These are phyloP conservation scores for Ophiothrix spiculata DNA, from an alignment of 35 echinoderm and acorn worm species.

Conservation along the genomic window DNA sequence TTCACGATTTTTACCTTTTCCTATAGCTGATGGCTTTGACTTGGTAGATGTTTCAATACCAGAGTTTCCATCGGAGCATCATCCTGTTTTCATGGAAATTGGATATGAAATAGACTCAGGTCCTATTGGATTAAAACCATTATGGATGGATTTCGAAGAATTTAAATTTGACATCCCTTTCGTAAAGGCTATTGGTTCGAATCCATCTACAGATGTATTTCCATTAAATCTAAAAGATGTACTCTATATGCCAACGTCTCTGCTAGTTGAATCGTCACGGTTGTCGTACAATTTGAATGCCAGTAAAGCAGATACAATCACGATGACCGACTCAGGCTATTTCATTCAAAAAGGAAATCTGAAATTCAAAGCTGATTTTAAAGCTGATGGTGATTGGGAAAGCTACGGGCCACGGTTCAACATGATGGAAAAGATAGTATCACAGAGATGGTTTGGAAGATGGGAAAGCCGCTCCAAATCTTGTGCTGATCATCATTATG, in stretches of 20 bases:
- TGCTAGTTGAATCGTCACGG: constrained; percentile 13
- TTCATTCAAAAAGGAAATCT: background rate
- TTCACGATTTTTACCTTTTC: background rate
- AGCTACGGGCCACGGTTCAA: background rate
- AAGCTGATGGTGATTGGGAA: background rate
- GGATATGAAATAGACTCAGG: constrained; percentile 14
- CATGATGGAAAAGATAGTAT: background rate
- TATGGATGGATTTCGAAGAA: background rate
- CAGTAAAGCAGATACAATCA: background rate
- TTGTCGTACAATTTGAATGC: constrained; percentile 29
- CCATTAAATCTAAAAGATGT: constrained; percentile 21
- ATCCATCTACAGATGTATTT: background rate
- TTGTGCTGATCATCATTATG: constrained; percentile 22
- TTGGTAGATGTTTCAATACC: constrained; percentile 11
- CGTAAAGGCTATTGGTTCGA: background rate
- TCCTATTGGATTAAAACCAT: background rate
- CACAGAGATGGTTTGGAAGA: constrained; percentile 29
- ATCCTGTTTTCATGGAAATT: constrained; percentile 28
- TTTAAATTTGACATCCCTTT: constrained; percentile 32
- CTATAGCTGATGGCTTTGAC: constrained; percentile 2
- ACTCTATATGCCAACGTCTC: background rate
- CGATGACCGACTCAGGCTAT: constrained; percentile 11
- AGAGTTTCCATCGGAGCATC: constrained; percentile 1
- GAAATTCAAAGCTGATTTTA: constrained; percentile 16
- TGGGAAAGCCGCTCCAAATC: background rate